Conservation (phyloP, 2,888 invertebrate species). For the Drosophila affinis region DNA sequence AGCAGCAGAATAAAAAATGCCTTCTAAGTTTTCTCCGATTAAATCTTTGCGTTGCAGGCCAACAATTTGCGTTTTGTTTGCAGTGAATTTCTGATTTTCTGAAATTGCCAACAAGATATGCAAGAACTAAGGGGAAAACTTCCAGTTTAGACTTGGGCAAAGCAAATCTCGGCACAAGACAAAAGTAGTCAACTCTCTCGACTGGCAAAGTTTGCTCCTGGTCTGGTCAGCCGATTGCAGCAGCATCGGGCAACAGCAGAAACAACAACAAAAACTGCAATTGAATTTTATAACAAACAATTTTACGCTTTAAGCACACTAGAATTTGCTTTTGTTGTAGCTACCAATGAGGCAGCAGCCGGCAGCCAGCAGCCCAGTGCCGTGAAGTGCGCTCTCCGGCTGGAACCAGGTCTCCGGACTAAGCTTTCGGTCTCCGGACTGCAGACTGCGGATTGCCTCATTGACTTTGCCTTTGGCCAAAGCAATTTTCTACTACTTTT, state of each 20-base stretch:
- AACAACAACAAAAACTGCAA: conserved; percentile 50
- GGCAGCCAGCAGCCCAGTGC: conserved; percentile 29
- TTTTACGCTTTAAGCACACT: conserved; percentile 76
- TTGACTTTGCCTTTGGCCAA: conserved; percentile 73
- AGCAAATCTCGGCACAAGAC: conserved; percentile 44
- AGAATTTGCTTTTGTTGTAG: conserved; percentile 54
- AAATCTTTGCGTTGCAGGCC: not conserved
- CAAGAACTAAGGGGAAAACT: conserved; percentile 21
- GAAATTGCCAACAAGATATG: conserved; percentile 23
- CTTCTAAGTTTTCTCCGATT: not conserved
- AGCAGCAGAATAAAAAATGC: not conserved
- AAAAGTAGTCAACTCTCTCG: conserved; percentile 40
- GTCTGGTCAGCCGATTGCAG: conserved; percentile 57
- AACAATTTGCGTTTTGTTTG: conserved; percentile 3
- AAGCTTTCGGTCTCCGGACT: not conserved
- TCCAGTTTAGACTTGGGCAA: conserved; percentile 30
- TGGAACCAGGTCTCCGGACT: not conserved
- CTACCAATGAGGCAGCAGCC: conserved; percentile 28
- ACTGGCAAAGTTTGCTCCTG: conserved; percentile 53
- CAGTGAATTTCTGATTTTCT: conserved; percentile 5
- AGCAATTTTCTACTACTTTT: conserved; percentile 60
- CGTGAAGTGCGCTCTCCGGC: conserved; percentile 55
- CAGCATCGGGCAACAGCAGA: conserved; percentile 33
- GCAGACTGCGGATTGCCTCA: conserved; percentile 49
- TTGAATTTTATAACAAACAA: conserved; percentile 78